phyloP scores from a whole-genome alignment of 2,113 vertebrate species.

The Semicossyphus pulcher region DNA sequence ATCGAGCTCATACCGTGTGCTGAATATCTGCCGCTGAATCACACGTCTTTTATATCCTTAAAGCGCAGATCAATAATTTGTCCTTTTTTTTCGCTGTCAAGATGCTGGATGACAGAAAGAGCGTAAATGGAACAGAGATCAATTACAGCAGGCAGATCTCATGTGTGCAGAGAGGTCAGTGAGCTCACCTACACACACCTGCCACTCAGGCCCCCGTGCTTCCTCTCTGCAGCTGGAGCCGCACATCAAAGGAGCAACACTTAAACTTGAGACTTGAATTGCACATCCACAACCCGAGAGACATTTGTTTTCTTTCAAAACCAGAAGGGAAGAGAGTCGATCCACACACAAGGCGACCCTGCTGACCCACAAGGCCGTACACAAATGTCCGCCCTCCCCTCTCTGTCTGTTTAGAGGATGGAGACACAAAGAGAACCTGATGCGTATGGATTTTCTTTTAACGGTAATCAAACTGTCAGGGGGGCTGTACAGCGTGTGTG shows the following conservation, averaged over 20 bases:
- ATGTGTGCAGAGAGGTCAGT: conserved; percentile 66
- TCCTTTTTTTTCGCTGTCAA: conserved; percentile 62
- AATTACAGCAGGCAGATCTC: conserved; percentile 69
- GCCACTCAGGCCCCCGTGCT: conserved; percentile 54
- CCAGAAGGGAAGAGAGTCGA: conserved; percentile 26
- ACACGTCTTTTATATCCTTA: conserved; percentile 60
- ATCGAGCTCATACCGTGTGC: conserved; percentile 10
- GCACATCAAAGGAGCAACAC: conserved; percentile 52
- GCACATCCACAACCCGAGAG: conserved; percentile 39
- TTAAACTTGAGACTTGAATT: conserved; percentile 59
- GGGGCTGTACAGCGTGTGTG: conserved; percentile 46
- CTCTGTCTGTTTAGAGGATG: conserved; percentile 58
- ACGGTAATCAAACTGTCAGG: conserved; percentile 73
- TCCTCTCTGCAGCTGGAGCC: conserved; percentile 16
- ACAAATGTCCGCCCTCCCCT: conserved; percentile 31
- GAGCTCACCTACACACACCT: conserved; percentile 63
- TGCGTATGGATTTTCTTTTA: conserved; percentile 82
- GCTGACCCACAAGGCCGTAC: conserved; percentile 57
- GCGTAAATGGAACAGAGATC: conserved; percentile 64
- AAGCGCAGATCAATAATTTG: conserved; percentile 65
- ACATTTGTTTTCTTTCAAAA: conserved; percentile 62
- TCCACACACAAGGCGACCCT: conserved; percentile 47
- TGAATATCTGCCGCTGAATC: conserved; percentile 48
- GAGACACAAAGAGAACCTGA: conserved; percentile 73
- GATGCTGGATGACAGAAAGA: conserved; percentile 57